Evolutionary conservation across 2,797 vertebrate genomes (phyloP).

Genomic region (Bucorvus abyssinicus): DNA sequence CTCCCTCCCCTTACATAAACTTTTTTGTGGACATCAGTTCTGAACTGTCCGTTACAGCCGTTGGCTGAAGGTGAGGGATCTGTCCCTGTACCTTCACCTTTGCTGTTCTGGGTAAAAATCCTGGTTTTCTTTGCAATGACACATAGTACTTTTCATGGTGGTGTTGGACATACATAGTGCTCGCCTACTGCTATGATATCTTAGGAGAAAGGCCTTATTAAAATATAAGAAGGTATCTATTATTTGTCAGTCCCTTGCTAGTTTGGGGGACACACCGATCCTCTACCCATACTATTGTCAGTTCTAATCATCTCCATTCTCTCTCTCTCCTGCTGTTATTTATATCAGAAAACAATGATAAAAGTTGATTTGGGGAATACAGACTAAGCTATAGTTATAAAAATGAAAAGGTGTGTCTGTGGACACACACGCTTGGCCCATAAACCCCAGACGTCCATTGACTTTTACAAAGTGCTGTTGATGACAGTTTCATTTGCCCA

Average conservation of each 20-base stretch:
- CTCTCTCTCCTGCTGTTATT: background rate
- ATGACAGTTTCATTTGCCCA: constrained; percentile 49
- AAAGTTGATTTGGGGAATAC: background rate
- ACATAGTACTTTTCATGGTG: background rate
- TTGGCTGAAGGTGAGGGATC: background rate
- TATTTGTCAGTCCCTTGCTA: background rate
- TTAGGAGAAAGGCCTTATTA: background rate
- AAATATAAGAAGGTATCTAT: background rate
- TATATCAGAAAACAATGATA: background rate
- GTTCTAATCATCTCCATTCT: background rate
- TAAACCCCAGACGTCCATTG: constrained; percentile 26
- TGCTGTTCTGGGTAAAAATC: background rate
- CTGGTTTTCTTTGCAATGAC: background rate
- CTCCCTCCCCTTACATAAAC: background rate
- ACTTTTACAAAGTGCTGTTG: constrained; percentile 30
- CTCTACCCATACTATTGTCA: background rate
- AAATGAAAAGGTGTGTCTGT: background rate
- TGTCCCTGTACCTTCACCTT: background rate
- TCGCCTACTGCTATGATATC: background rate
- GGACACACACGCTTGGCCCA: background rate
- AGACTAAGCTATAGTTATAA: background rate
- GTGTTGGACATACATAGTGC: background rate
- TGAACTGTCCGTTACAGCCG: background rate
- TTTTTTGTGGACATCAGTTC: background rate
- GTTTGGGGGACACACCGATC: background rate